Evolutionary conservation across 2,113 vertebrate genomes (phyloP), one percentile per base, ranked within the genome.

Genomic region (Mastomys coucha): DNA sequence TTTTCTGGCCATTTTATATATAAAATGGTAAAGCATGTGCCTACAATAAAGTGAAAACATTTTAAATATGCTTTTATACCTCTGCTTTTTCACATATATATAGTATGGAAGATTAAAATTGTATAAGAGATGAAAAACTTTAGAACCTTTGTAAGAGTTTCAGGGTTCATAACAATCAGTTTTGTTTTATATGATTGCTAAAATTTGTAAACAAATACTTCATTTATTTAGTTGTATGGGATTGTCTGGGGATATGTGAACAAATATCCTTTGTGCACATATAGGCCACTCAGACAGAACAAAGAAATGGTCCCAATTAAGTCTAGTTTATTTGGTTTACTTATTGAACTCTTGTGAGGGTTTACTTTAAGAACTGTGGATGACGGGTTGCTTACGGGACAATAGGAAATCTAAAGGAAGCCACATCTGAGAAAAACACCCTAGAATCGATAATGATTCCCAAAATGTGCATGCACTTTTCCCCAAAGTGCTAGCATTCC

Each of bases 401-500:
- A 82, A 26, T 39, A 7, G n/a, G 12, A 1, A n/a, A 22, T 11
- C 2, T 33, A 81, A 58, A 26, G 22, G 80, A 22, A 39, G 36
- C 36, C 36, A 12, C n/a, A 60, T 39, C 80, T 39, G 11, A 16
- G 36, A 82, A 58, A n/a, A 22, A 33, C 19, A 81, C 2, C 7
- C 11, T 11, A 58, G 33, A n/a, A 82, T 39, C 10, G 36, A 82
- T 58, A 7, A 58, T 4, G 11, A 82, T 17, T 58, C 20, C 20
- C 36, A 14, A 58, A 58, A 39, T 53, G 53, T 39, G 0, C 36
- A n/a, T 24, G 22, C 5, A 58, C 2, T 58, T 58, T n/a, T n/a
- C 13, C 1, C 8, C 16, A 56, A 6, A 36, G 19, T 56, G 1
- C 19, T 60, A 2, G 80, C 19, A 16, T 26, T 82, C 1, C 0